phyloP scores from a whole-genome alignment of 2,797 vertebrate species.

The Xenentodon cancila region DNA sequence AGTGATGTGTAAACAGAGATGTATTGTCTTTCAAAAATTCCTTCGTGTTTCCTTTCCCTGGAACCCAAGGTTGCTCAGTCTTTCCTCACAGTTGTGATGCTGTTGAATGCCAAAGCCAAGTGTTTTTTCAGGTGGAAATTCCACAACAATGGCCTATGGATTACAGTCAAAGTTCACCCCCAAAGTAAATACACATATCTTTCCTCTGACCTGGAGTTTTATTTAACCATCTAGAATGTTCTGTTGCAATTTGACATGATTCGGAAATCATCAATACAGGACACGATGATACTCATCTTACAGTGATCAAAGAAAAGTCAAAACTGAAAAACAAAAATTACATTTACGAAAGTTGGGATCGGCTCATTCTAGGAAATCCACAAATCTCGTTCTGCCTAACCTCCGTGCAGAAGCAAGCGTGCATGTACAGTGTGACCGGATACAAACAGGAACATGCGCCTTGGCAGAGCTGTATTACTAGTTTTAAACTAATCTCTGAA shows the following conservation, averaged over 20 bases:
- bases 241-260: not conserved
- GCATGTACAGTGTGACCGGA: too few species aligned
- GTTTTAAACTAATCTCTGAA: too few species aligned
- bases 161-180: not conserved
- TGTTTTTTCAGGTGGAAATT: conserved; percentile 6
- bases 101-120: not conserved
- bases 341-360: too few species aligned
- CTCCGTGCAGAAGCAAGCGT: too few species aligned
- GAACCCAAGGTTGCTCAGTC: not conserved
- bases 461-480: too few species aligned
- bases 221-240: not conserved
- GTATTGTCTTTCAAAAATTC: not conserved
- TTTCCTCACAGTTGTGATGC: not conserved
- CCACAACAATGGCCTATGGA: not conserved
- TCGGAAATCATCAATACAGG: not conserved
- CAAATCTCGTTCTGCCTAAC: too few species aligned
- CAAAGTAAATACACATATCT: not conserved
- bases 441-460: too few species aligned
- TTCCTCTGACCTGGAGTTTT: not conserved
- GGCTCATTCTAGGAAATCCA: too few species aligned
- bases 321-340: too few species aligned
- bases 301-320: too few species aligned
- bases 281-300: not conserved
- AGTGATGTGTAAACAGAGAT: not conserved
- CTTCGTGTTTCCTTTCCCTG: not conserved